Evolutionary conservation across 2,797 vertebrate species (phyloP).

Genomic region (Myotis pilosus): DNA sequence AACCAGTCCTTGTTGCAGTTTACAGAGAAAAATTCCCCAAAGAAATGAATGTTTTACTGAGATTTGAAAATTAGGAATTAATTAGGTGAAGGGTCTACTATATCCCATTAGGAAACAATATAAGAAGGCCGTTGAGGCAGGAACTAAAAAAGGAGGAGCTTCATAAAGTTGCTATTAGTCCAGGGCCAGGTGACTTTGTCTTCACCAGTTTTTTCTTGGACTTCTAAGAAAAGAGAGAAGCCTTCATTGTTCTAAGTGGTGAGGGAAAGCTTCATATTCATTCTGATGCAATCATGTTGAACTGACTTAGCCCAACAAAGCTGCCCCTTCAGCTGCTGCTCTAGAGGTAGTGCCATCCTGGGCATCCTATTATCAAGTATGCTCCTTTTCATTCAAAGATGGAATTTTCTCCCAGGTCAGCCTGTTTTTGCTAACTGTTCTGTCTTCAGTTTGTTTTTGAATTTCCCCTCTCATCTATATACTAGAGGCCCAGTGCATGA

Average conservation of each 20-base stretch:
- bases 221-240: neutral
- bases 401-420: neutral
- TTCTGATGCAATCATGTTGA: neutral
- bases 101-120: neutral
- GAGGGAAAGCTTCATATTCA: neutral
- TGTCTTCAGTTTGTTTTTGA: neutral
- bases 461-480: neutral
- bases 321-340: neutral
- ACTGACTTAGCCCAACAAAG: neutral
- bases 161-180: neutral
- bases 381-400: neutral
- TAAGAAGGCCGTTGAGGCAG: neutral
- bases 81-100: neutral
- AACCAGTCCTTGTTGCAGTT: neutral
- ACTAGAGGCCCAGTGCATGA: too few relatives aligned
- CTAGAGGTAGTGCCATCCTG: neutral
- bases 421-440: neutral
- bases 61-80: neutral
- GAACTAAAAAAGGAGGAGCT: neutral
- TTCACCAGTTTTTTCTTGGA: neutral
- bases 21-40: neutral
- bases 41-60: neutral
- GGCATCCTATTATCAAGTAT: neutral
- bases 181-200: neutral
- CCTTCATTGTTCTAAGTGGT: neutral